Evolutionary conservation across 2,797 vertebrate species (phyloP), one percentile per base, ranked within the genome.

Genomic region (Perodicticus potto): DNA sequence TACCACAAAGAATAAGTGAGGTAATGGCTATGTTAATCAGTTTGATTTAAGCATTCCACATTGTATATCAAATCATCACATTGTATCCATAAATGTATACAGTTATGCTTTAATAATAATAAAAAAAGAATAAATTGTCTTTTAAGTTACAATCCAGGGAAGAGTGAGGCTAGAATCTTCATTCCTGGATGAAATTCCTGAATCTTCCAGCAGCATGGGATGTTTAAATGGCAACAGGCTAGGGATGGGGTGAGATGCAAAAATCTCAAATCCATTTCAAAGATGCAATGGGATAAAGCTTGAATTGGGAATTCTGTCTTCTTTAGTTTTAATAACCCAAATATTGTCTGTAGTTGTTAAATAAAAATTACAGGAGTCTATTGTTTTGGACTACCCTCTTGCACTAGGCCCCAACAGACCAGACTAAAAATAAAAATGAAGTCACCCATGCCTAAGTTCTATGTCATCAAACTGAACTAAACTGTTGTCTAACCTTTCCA

Each of bases 141-240:
- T 34, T 43, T 14, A 91, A 80, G 72, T 93, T 97, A 83, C 3
- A 91, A 23, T 73, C 5, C 13, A 1, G 55, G 92, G 86, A 97
- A 89, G 17, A 80, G 5, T 77, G 32, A 20, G 65, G 57, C 29
- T 43, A 22, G 53, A 63, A 89, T 92, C 65, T 2, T 96, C 43
- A 43, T 57, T 91, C 67, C 43, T 93, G 61, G 63, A 89, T 91
- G 34, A 89, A 74, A 97, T 37, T 49, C 67, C 95, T 96, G 20
- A 89, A 93, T 2, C 40, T 93, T 63, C 22, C 32, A 25, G 91
- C 53, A 29, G 34, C 53, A 2, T 72, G 0, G 0, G 76, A 74
- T 20, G 53, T 94, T 70, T 1, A 3, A 4, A 11, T 72, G 84
- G 77, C 12, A 93, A 55, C 61, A 85, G 65, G 27, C 85, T 13